Evolutionary conservation across 2,888 invertebrate genomes (phyloP).

Genomic region (Chloromyia formosa): DNA sequence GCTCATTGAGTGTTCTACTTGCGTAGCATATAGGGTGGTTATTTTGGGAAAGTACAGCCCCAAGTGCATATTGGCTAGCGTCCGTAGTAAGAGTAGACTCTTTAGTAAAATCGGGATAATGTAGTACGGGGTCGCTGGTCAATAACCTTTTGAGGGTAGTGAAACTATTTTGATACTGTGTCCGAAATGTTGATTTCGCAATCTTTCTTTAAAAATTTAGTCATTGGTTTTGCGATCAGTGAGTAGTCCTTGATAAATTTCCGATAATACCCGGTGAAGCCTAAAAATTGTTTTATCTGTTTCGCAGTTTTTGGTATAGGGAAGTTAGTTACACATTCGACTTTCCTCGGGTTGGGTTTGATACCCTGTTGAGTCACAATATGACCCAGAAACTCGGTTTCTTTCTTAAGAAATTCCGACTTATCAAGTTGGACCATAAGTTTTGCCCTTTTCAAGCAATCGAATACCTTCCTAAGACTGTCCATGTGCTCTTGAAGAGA

Average conservation of each 20-base stretch:
- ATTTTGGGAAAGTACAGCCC: slow-evolving; percentile 53
- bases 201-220: slow-evolving; percentile 45
- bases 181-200: slow-evolving; percentile 31
- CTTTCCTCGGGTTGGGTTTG: slow-evolving; percentile 51
- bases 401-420: no score
- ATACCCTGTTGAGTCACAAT: slow-evolving; percentile 52
- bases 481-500: not conserved
- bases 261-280: slow-evolving; percentile 29
- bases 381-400: slow-evolving; percentile 52
- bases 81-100: slow-evolving; percentile 55
- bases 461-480: no score
- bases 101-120: slow-evolving; percentile 49
- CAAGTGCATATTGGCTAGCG: slow-evolving; percentile 53
- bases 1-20: slow-evolving; percentile 52
- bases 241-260: slow-evolving; percentile 52
- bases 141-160: slow-evolving; percentile 25
- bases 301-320: slow-evolving; percentile 49
- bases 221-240: slow-evolving; percentile 8
- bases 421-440: no score
- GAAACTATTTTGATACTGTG: no score
- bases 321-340: slow-evolving; percentile 46
- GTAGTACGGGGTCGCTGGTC: slow-evolving; percentile 35
- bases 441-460: no score
- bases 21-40: slow-evolving; percentile 54
- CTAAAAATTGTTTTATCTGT: slow-evolving; percentile 48